These are phyloP conservation scores for Oryctes rhinoceros DNA, from an alignment of 1,140 invertebrate genomes.

Conservation along the genomic window DNA sequence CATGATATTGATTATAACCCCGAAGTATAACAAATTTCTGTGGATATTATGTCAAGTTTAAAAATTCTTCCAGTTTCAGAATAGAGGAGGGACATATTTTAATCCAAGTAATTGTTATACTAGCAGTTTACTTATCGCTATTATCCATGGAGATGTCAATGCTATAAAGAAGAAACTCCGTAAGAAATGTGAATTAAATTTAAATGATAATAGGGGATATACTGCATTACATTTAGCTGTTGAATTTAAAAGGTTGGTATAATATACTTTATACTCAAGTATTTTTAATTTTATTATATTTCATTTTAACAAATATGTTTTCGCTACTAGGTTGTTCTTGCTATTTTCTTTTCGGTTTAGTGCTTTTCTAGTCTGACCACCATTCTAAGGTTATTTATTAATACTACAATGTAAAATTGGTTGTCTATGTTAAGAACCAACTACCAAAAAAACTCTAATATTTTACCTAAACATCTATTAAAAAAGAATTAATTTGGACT, in stretches of 20 bases:
- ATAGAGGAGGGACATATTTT: conserved; percentile 2
- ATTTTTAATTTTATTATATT: neutral
- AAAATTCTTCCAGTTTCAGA: neutral
- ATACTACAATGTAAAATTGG: no score
- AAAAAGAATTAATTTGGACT: no score
- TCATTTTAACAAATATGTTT: neutral
- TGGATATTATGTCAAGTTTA: no score
- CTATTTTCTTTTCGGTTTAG: no score
- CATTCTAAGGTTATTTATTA: no score
- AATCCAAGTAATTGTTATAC: conserved; percentile 8
- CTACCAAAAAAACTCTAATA: neutral
- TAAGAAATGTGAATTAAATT: conserved; percentile 13
- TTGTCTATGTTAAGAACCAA: no score
- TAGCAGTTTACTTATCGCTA: neutral
- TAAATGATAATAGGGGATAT: conserved; percentile 4
- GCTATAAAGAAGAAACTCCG: neutral
- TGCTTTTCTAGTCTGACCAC: no score
- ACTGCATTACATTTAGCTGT: conserved; percentile 26
- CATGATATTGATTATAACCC: conserved; percentile 23
- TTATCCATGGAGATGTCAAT: neutral
- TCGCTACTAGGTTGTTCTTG: neutral
- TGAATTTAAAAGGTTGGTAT: conserved; percentile 23
- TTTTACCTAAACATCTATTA: no score
- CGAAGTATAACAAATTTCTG: no score
- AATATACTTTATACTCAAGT: no score